Conservation (phyloP, 2,113 vertebrate genomes). For the Collichthys lucidus region DNA sequence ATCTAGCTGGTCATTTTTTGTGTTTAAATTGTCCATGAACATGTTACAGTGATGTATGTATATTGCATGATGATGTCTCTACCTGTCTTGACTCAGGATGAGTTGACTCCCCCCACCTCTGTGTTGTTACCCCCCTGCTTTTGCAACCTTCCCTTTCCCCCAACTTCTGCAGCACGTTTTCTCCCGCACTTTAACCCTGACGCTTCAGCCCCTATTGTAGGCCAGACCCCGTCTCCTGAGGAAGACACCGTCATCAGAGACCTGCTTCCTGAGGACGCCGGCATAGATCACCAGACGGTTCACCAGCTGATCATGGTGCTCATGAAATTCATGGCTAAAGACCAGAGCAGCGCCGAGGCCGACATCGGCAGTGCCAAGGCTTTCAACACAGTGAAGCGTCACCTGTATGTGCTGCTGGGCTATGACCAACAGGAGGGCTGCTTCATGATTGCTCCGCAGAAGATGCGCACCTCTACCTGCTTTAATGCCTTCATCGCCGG, state of each 20-base stretch:
- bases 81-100: conserved; percentile 28
- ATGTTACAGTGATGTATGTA: conserved; percentile 37
- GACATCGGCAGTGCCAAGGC: conserved; percentile 98
- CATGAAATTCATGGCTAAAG: conserved; percentile 99
- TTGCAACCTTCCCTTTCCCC: conserved; percentile 11
- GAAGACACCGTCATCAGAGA: conserved; percentile 93
- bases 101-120: conserved; percentile 53
- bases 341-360: conserved; percentile 93
- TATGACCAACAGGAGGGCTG: conserved; percentile 98
- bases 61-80: conserved; percentile 48
- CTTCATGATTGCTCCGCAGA: conserved; percentile 99
- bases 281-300: conserved; percentile 98
- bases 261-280: conserved; percentile 94
- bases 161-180: conserved; percentile 60
- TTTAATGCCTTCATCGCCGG: conserved; percentile 99
- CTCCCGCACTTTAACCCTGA: conserved; percentile 73
- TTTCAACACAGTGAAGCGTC: conserved; percentile 97
- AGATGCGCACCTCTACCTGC: conserved; percentile 97
- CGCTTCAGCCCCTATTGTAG: conserved; percentile 76
- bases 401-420: conserved; percentile 94
- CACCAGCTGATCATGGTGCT: conserved; percentile 98
- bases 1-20: conserved; percentile 33
- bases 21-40: conserved; percentile 49
- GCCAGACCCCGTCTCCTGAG: conserved; percentile 90
- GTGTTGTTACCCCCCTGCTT: conserved; percentile 26